Evolutionary conservation across 2,113 vertebrate genomes (phyloP).

Genomic region (Barnardius zonarius): DNA sequence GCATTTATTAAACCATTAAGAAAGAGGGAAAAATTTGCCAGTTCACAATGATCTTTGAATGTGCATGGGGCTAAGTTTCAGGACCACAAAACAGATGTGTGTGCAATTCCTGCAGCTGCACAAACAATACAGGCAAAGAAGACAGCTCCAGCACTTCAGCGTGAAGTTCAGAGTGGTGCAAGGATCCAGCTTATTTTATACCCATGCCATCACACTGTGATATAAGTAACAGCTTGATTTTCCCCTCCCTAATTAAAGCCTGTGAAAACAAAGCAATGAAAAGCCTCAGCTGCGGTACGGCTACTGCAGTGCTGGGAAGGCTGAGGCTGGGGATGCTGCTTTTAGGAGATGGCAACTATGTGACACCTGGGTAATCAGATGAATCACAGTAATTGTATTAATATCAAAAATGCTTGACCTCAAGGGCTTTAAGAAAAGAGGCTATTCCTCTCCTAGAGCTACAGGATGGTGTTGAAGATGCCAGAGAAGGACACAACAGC

Average conservation of each 20-base stretch:
- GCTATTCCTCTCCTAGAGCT: not conserved
- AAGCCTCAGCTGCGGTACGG: not conserved
- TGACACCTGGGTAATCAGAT: not conserved
- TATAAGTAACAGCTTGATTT: not conserved
- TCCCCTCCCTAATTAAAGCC: not conserved
- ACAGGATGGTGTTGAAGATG: not conserved
- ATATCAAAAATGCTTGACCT: not conserved
- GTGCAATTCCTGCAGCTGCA: not conserved
- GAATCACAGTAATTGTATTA: not conserved
- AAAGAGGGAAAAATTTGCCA: not conserved
- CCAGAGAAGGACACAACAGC: not conserved
- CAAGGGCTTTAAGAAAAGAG: not conserved
- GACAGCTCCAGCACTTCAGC: not conserved
- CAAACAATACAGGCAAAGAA: not conserved
- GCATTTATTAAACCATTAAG: not conserved
- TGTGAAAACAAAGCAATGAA: not conserved
- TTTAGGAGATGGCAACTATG: not conserved
- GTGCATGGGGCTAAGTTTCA: not conserved
- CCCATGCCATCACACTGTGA: not conserved
- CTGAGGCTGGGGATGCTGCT: not conserved
- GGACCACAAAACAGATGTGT: not conserved
- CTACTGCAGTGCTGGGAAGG: not conserved
- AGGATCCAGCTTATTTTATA: not conserved
- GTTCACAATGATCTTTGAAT: not conserved
- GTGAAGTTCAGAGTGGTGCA: not conserved